Evolutionary conservation across 1,140 invertebrate genomes (phyloP).

Genomic region (Apis dorsata): DNA sequence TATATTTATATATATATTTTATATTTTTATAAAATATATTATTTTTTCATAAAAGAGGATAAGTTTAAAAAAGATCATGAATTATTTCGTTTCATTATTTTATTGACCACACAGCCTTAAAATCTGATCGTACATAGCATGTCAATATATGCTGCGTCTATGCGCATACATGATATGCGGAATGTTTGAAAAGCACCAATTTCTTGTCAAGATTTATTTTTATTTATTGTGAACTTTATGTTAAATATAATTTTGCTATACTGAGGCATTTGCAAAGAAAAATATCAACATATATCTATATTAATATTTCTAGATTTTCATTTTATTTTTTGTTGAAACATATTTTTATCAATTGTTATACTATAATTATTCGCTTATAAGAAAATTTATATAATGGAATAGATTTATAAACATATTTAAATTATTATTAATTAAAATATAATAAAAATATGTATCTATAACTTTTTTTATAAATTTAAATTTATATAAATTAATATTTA

Average conservation of each 20-base stretch:
- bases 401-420: not conserved
- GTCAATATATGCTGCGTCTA: constrained; percentile 39
- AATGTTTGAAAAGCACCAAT: constrained; percentile 66
- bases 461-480: not conserved
- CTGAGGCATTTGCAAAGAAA: not conserved
- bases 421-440: not conserved
- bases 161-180: constrained; percentile 42
- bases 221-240: not conserved
- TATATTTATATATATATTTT: too few relatives aligned
- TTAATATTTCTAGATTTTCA: not conserved
- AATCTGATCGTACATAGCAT: constrained; percentile 72
- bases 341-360: not conserved
- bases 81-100: constrained; percentile 68
- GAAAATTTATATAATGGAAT: not conserved
- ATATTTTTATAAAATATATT: not conserved
- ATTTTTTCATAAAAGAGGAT: not conserved
- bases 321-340: not conserved
- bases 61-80: constrained; percentile 12
- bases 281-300: not conserved
- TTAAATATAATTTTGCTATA: not conserved
- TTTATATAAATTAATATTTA: constrained; percentile 4
- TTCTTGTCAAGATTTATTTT: constrained; percentile 16
- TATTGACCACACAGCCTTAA: constrained; percentile 79
- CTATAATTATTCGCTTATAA: not conserved
- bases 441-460: not conserved